Evolutionary conservation across 2,797 vertebrate genomes (phyloP).

Genomic region (Ctenopoma multispine): DNA sequence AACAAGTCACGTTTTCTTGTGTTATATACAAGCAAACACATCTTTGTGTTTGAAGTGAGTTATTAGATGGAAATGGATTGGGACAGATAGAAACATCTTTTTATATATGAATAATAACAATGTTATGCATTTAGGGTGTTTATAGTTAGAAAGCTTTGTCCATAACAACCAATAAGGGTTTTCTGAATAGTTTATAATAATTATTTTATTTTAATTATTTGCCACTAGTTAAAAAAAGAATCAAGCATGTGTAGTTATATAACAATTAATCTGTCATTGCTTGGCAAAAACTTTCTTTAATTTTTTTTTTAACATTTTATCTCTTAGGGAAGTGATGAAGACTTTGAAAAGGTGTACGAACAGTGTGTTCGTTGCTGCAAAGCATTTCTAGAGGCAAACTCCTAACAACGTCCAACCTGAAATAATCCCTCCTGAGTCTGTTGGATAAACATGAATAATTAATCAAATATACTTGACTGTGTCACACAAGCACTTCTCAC

Average conservation of each 20-base stretch:
- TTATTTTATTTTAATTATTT: too few species aligned
- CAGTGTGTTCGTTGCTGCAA: slow-evolving; percentile 95
- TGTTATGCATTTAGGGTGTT: not conserved
- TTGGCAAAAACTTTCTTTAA: slow-evolving; percentile 2
- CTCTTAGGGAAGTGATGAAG: slow-evolving; percentile 89
- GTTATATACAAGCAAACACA: too few species aligned
- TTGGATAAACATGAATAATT: slow-evolving; percentile 14
- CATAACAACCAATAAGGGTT: not conserved
- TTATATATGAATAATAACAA: not conserved
- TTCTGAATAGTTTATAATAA: not conserved
- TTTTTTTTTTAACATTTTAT: slow-evolving; percentile 27
- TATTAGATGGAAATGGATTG: too few species aligned
- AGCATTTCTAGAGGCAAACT: slow-evolving; percentile 89
- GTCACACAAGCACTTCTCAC: slow-evolving; percentile 17
- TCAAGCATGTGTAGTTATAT: not conserved
- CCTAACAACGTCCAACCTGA: slow-evolving; percentile 73
- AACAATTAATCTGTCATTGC: not conserved
- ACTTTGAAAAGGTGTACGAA: slow-evolving; percentile 95
- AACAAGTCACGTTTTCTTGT: too few species aligned
- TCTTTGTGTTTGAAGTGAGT: too few species aligned
- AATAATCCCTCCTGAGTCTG: slow-evolving; percentile 3
- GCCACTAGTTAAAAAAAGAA: too few species aligned
- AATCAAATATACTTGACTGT: slow-evolving; percentile 3
- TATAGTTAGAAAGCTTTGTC: not conserved
- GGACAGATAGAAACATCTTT: slow-evolving; percentile 1